Evolutionary conservation across 2,888 invertebrate genomes (phyloP).

Genomic region (Eugnorisma glareosa): DNA sequence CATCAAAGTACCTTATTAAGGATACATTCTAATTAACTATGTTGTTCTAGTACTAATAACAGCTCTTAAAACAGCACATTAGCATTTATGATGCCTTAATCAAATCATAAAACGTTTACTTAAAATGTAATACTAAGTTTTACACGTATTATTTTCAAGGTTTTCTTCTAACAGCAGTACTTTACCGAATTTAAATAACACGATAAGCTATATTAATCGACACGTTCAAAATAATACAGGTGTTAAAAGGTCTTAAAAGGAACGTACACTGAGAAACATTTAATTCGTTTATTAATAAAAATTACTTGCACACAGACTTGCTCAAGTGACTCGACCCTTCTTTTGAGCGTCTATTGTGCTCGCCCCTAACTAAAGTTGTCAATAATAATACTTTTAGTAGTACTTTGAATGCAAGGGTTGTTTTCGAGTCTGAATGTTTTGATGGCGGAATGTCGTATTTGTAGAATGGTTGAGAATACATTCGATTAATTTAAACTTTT

Average conservation of each 20-base stretch:
- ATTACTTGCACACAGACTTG: constrained; percentile 39
- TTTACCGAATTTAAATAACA: constrained; percentile 5
- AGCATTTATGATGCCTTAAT: constrained; percentile 28
- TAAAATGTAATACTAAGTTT: constrained; percentile 2
- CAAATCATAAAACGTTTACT: constrained; percentile 26
- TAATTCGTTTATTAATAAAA: constrained; percentile 20
- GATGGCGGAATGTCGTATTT: constrained; percentile 14
- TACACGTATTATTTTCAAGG: constrained; percentile 27
- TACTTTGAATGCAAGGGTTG: constrained; percentile 30
- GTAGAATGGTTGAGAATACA: background rate
- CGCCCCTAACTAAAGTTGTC: constrained; percentile 23
- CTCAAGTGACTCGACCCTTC: constrained; percentile 49
- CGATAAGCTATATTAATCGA: background rate
- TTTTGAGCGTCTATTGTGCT: constrained; percentile 46
- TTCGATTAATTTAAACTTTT: background rate
- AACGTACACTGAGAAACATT: constrained; percentile 16
- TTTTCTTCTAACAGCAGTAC: background rate
- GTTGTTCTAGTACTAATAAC: constrained; percentile 27
- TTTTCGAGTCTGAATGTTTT: constrained; percentile 1
- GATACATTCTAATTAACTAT: constrained; percentile 31
- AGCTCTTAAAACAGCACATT: constrained; percentile 30
- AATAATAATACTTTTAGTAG: constrained; percentile 51
- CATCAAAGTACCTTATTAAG: constrained; percentile 51
- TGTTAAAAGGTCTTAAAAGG: constrained; percentile 25
- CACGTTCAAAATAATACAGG: constrained; percentile 12